These are phyloP conservation scores for Chrysocyon brachyurus DNA, from an alignment of 2,797 vertebrate genomes.

Conservation along the genomic window DNA sequence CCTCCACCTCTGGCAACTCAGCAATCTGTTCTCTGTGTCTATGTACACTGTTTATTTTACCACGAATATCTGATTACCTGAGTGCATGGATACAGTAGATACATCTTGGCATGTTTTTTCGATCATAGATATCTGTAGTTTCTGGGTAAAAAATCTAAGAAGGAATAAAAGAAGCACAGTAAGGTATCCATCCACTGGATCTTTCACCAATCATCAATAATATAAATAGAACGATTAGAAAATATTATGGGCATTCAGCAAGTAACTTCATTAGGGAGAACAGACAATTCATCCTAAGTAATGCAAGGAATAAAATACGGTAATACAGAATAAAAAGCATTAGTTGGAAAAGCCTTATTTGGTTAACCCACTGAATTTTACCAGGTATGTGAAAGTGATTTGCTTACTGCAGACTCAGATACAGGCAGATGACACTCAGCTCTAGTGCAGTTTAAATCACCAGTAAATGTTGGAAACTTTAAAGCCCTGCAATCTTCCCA, in stretches of 20 bases:
- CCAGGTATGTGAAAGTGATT: not conserved
- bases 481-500: not conserved
- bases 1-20: not conserved
- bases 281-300: not conserved
- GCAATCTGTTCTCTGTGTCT: not conserved
- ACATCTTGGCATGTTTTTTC: constrained; percentile 99
- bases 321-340: not conserved
- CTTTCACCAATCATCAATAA: not conserved
- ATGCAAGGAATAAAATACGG: not conserved
- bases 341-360: not conserved
- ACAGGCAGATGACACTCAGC: not conserved
- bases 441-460: not conserved
- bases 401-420: not conserved
- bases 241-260: not conserved
- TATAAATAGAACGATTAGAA: not conserved
- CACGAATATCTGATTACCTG: constrained; percentile 90
- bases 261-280: constrained; percentile 19
- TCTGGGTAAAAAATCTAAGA: constrained; percentile 99
- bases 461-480: not conserved
- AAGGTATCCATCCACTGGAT: constrained; percentile 1
- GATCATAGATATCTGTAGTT: constrained; percentile 99
- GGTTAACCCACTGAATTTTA: not conserved
- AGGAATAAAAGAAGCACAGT: constrained; percentile 77
- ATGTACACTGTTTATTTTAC: not conserved
- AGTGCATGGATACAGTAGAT: constrained; percentile 99